Evolutionary conservation across 1,140 invertebrate genomes (phyloP).

Genomic region (Drosophila willistoni): DNA sequence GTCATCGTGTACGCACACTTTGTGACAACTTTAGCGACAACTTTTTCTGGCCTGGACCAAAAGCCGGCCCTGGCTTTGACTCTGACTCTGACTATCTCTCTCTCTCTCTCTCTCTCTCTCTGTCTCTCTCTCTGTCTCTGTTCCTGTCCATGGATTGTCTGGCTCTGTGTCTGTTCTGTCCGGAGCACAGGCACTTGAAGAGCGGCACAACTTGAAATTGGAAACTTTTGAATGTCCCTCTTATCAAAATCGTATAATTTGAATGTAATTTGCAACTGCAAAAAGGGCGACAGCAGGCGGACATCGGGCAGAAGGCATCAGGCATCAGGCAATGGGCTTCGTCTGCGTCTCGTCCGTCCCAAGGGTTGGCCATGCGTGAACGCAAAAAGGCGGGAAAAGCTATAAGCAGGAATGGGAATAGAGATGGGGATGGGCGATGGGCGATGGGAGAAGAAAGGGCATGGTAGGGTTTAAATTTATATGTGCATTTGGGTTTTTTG

Average conservation of each 20-base stretch:
- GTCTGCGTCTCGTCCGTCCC: not conserved
- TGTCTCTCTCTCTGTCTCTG: not conserved
- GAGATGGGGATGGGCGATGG: too few species aligned
- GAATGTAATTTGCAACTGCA: constrained; percentile 82
- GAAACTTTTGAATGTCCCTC: constrained; percentile 83
- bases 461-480: not conserved
- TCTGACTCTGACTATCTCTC: not conserved
- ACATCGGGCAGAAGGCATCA: not conserved
- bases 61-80: not conserved
- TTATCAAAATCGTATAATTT: constrained; percentile 83
- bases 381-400: constrained; percentile 15
- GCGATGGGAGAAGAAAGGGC: too few species aligned
- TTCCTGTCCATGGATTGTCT: not conserved
- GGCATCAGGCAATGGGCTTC: constrained; percentile 17
- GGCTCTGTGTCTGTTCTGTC: not conserved
- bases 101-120: not conserved
- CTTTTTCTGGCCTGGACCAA: constrained; percentile 45
- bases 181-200: constrained; percentile 56
- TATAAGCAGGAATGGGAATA: not conserved
- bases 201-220: constrained; percentile 80
- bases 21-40: constrained; percentile 65
- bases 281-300: constrained; percentile 61
- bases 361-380: constrained; percentile 51
- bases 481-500: not conserved
- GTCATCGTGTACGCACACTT: constrained; percentile 46